Percentiles rank a stretch among this genome's conserved stretches.
These are phyloP conservation scores for Euura lappo DNA, from an alignment of 1,140 invertebrate species.

Conservation along the genomic window DNA sequence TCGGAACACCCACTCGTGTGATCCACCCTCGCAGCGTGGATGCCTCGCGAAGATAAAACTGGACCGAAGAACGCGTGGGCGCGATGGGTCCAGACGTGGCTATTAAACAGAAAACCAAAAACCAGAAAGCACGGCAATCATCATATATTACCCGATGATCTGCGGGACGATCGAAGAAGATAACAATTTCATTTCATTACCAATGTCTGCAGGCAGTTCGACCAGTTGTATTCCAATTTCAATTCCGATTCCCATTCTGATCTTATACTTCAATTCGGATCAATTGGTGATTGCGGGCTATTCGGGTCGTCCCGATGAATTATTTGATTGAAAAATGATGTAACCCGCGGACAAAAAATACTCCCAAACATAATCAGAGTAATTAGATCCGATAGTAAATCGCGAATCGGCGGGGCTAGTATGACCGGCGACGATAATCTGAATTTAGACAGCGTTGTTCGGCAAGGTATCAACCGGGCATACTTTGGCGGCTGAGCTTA, in stretches of 20 bases:
- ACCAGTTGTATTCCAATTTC: no score
- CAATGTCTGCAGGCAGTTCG: no score
- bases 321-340: neutral
- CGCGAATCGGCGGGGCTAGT: neutral
- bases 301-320: neutral
- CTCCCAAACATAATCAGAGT: neutral
- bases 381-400: neutral
- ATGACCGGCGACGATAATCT: neutral
- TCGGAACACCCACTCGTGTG: no score
- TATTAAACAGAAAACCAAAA: no score
- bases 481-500: neutral
- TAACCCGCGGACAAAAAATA: neutral
- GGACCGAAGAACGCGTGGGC: no score
- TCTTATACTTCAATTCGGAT: constrained; percentile 3
- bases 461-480: neutral
- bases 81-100: no score
- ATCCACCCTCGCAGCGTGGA: no score
- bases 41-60: no score
- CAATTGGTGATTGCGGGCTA: neutral
- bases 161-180: no score
- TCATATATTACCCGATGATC: no score
- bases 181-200: no score
- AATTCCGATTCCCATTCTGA: neutral
- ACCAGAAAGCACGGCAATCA: no score
- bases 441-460: neutral